phyloP scores from a whole-genome alignment of 2,888 invertebrate species.

The Drosophila picticornis region DNA sequence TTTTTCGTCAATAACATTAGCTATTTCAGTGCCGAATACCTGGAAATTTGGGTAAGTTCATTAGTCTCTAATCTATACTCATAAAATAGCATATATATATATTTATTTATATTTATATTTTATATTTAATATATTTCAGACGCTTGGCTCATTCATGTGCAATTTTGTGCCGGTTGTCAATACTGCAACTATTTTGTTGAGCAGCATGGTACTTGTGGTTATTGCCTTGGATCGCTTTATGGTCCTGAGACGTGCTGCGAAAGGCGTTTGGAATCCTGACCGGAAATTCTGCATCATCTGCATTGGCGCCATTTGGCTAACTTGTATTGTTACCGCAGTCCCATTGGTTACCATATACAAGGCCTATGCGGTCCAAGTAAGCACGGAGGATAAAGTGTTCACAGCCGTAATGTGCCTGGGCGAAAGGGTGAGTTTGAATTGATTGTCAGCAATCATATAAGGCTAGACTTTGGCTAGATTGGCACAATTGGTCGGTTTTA shows the following conservation, averaged over 20 bases:
- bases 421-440: constrained; percentile 67
- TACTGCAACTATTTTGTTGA: constrained; percentile 86
- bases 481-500: neutral
- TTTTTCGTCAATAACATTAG: constrained; percentile 72
- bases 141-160: constrained; percentile 86
- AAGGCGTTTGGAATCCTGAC: constrained; percentile 85
- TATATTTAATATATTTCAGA: too few relatives aligned
- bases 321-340: constrained; percentile 84
- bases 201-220: constrained; percentile 86
- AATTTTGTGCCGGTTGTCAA: constrained; percentile 86
- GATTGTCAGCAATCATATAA: neutral
- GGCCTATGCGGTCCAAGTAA: constrained; percentile 67
- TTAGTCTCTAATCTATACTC: neutral
- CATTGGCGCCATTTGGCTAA: constrained; percentile 83
- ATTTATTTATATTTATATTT: too few relatives aligned
- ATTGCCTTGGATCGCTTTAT: constrained; percentile 87
- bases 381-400: constrained; percentile 33
- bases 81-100: neutral
- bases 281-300: constrained; percentile 80
- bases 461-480: neutral
- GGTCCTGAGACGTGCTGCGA: constrained; percentile 85
- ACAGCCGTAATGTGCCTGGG: constrained; percentile 78
- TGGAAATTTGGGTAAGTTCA: constrained; percentile 82
- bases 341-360: constrained; percentile 85
- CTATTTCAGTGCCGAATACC: constrained; percentile 73